Evolutionary conservation across 2,113 vertebrate genomes (phyloP).

Genomic region (Malaclemys terrapin): DNA sequence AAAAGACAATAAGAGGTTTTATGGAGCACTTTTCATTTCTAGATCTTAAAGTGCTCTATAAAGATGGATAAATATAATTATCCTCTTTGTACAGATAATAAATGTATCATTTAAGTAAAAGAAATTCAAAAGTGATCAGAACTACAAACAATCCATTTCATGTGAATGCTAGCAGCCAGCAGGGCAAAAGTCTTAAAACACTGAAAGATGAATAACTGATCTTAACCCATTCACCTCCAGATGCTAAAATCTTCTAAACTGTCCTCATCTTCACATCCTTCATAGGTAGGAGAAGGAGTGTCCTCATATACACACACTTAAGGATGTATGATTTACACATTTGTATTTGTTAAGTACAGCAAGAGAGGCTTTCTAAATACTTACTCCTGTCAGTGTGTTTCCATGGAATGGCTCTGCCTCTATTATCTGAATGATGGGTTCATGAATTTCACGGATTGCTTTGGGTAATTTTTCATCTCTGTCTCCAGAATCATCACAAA

Average conservation of each 20-base stretch:
- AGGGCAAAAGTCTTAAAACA: background rate
- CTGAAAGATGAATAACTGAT: background rate
- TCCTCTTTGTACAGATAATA: background rate
- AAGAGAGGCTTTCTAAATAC: slow-evolving; percentile 55
- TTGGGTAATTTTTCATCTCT: slow-evolving; percentile 78
- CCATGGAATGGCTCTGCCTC: slow-evolving; percentile 74
- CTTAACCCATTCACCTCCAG: background rate
- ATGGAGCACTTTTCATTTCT: background rate
- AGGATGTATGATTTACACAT: background rate
- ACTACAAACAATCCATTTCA: background rate
- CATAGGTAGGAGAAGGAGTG: background rate
- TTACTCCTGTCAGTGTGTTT: slow-evolving; percentile 72
- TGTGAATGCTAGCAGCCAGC: background rate
- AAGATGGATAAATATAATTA: background rate
- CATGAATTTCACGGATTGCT: slow-evolving; percentile 58
- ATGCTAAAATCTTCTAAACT: background rate
- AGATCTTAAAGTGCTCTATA: accelerated
- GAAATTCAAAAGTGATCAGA: background rate
- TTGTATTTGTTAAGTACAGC: background rate
- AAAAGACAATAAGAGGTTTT: background rate
- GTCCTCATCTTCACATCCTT: background rate
- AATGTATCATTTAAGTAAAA: background rate
- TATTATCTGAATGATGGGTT: slow-evolving; percentile 51
- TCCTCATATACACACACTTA: background rate
- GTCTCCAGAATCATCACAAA: slow-evolving; percentile 77